Percentiles rank a stretch among this genome's conserved stretches.
Conservation (phyloP, 2,797 vertebrate genomes). For the Numenius phaeopus region DNA sequence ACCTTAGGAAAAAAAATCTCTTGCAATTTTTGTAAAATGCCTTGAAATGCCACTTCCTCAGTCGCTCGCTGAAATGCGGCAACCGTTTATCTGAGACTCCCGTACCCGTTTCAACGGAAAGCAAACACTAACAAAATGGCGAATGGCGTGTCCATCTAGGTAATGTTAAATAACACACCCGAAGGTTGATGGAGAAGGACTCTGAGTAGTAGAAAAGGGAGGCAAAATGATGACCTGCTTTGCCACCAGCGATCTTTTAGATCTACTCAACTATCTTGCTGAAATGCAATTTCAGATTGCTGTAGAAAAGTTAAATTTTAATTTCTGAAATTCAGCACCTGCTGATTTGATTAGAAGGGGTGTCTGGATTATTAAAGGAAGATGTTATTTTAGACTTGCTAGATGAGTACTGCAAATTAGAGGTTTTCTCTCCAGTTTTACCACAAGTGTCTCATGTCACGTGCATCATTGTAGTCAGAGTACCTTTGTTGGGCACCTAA, state of each 20-base stretch:
- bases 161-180: not conserved
- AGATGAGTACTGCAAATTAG: not conserved
- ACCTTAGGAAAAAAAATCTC: not conserved
- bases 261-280: not conserved
- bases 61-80: not conserved
- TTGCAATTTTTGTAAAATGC: not conserved
- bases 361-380: not conserved
- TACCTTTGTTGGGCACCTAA: not conserved
- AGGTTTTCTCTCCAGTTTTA: not conserved
- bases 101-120: not conserved
- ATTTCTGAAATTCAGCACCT: not conserved
- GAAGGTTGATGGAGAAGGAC: not conserved
- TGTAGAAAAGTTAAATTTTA: not conserved
- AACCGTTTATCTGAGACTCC: not conserved
- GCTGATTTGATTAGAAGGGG: not conserved
- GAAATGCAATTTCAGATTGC: not conserved
- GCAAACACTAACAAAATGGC: not conserved
- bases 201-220: not conserved
- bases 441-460: accelerated
- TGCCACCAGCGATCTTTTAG: not conserved
- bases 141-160: not conserved
- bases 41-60: not conserved
- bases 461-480: not conserved
- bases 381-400: not conserved
- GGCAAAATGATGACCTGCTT: not conserved